Conservation (phyloP, 2,113 vertebrate genomes). For the Pterophyllum scalare region DNA sequence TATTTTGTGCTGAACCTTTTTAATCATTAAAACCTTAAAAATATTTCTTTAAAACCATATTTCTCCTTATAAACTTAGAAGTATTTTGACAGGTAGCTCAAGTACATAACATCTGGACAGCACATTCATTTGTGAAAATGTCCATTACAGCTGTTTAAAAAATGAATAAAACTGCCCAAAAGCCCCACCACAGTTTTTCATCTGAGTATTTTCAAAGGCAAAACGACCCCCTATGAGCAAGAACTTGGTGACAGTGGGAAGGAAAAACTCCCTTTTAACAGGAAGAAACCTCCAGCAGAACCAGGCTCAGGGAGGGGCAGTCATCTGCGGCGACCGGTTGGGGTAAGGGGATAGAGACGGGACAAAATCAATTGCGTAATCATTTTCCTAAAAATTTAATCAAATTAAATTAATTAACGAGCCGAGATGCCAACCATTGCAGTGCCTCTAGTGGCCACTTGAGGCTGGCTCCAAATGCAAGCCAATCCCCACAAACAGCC, state of each 20-base stretch:
- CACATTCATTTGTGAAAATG: background rate
- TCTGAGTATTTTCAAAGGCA: no score
- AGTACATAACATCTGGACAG: background rate
- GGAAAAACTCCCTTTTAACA: no score
- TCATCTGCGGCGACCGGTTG: no score
- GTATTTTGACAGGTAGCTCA: background rate
- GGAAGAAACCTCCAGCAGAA: no score
- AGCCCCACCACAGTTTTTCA: background rate
- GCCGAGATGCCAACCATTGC: background rate
- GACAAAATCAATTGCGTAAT: no score
- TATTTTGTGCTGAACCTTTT: background rate
- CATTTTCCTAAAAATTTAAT: background rate
- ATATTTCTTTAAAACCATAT: background rate
- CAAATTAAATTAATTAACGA: background rate
- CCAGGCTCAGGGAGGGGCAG: no score
- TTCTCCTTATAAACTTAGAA: background rate
- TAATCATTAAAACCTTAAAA: background rate
- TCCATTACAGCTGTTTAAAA: background rate
- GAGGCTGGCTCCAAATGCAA: background rate
- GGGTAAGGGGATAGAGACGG: no score
- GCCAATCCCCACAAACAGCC: background rate
- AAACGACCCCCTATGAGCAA: no score
- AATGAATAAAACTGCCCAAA: background rate
- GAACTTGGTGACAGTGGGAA: no score
- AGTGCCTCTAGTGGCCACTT: background rate